Evolutionary conservation across 2,113 vertebrate genomes (phyloP).

Genomic region (Atlantisia rogersi): DNA sequence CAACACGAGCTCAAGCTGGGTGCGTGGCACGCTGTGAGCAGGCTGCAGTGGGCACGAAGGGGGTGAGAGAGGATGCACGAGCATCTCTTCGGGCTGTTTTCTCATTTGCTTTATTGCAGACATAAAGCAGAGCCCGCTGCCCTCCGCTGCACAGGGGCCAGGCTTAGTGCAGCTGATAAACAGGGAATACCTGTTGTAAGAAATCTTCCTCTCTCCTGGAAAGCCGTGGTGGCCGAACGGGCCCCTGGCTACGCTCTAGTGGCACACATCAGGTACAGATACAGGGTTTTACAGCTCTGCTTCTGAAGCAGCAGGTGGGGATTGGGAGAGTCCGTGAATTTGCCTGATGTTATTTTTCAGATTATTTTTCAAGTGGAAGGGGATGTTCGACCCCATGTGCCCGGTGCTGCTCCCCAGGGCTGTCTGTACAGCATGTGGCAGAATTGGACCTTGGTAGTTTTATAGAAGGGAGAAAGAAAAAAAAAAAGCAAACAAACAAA

Average conservation of each 20-base stretch:
- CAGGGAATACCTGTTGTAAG: neutral
- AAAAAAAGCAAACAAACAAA: slow-evolving; percentile 21
- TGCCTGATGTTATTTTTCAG: neutral
- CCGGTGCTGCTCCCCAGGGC: neutral
- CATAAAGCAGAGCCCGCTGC: neutral
- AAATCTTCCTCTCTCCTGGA: neutral
- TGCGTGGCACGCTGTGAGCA: neutral
- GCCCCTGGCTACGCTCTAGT: accelerated
- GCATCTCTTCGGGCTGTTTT: neutral
- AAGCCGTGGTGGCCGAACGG: too few species aligned
- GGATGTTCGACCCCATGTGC: accelerated
- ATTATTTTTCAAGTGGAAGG: neutral
- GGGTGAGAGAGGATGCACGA: neutral
- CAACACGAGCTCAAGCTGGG: accelerated
- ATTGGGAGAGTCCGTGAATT: neutral
- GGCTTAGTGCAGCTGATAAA: neutral
- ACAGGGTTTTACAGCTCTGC: neutral
- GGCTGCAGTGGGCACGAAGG: neutral
- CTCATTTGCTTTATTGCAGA: neutral
- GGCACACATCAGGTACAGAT: neutral
- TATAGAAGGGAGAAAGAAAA: neutral
- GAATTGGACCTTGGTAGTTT: neutral
- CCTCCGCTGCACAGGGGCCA: accelerated
- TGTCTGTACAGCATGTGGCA: neutral
- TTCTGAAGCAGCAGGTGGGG: neutral